These are phyloP conservation scores for Podocnemis expansa DNA, from an alignment of 2,113 vertebrate species.

Conservation along the genomic window DNA sequence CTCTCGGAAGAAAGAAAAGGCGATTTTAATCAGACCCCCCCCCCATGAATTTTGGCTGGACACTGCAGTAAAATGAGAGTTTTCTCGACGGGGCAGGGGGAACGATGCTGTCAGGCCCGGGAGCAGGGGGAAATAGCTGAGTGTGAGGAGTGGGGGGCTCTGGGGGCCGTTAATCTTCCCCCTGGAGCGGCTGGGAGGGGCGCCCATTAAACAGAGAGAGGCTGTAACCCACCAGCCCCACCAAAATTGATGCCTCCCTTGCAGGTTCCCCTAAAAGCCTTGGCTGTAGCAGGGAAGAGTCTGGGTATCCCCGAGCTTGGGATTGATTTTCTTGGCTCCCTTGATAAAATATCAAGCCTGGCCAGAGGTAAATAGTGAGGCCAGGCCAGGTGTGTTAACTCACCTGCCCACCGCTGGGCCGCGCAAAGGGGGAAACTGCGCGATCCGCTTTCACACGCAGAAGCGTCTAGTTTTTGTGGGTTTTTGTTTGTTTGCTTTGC, in stretches of 20 bases:
- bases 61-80: not conserved
- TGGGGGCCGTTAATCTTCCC: not conserved
- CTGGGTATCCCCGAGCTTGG: not conserved
- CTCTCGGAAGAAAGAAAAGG: not conserved
- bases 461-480: too few relatives aligned
- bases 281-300: not conserved
- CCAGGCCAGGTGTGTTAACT: slow-evolving; percentile 38
- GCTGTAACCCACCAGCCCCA: not conserved
- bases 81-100: too few relatives aligned
- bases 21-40: not conserved
- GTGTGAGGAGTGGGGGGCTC: slow-evolving; percentile 27
- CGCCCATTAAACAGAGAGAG: slow-evolving; percentile 55
- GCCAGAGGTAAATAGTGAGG: not conserved
- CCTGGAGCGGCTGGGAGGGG: slow-evolving; percentile 65
- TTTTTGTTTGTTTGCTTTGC: too few relatives aligned
- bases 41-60: not conserved
- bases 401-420: not conserved
- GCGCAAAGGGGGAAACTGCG: not conserved
- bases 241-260: not conserved
- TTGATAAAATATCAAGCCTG: not conserved
- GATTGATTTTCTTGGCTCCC: too few relatives aligned
- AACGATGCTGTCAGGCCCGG: too few relatives aligned
- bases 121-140: not conserved
- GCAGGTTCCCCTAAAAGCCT: not conserved
- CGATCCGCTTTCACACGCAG: too few relatives aligned